Percentiles rank a stretch among this genome's conserved stretches.
Evolutionary conservation across 2,797 vertebrate genomes (phyloP).

Genomic region (Paratrypauchen microcephalus): DNA sequence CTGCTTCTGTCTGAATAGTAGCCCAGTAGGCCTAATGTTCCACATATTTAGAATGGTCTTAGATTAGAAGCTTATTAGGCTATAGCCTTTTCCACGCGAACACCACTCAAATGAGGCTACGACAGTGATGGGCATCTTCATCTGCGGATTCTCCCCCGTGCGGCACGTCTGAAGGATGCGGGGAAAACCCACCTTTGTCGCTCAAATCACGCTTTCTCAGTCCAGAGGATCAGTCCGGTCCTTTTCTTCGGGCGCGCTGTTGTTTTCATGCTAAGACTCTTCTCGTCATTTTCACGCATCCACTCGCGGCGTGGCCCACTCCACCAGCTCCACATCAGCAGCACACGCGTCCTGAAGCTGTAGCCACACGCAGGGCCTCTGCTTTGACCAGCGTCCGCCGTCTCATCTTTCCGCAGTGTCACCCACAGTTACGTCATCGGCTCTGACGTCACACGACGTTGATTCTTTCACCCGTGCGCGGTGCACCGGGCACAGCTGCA

Average conservation of each 20-base stretch:
- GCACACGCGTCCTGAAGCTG: neutral
- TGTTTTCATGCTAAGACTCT: neutral
- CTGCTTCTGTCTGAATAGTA: no score
- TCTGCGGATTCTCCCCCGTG: neutral
- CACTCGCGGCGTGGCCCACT: neutral
- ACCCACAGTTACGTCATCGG: neutral
- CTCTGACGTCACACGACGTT: neutral
- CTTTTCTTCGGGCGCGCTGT: neutral
- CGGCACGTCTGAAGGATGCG: neutral
- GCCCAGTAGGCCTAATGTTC: neutral
- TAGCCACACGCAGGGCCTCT: constrained; percentile 1
- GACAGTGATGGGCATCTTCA: neutral
- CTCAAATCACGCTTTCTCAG: neutral
- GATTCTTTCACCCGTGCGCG: neutral
- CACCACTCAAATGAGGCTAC: neutral
- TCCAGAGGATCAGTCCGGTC: neutral
- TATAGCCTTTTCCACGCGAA: neutral
- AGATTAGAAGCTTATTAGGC: neutral
- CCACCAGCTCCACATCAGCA: neutral
- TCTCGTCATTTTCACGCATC: neutral
- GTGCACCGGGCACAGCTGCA: no score
- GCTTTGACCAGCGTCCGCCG: constrained; percentile 26
- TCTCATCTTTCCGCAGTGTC: constrained; percentile 70
- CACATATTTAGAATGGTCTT: neutral
- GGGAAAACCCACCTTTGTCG: neutral